These are phyloP conservation scores for Gephyroberyx darwinii DNA, from an alignment of 2,797 vertebrate species.

Conservation along the genomic window DNA sequence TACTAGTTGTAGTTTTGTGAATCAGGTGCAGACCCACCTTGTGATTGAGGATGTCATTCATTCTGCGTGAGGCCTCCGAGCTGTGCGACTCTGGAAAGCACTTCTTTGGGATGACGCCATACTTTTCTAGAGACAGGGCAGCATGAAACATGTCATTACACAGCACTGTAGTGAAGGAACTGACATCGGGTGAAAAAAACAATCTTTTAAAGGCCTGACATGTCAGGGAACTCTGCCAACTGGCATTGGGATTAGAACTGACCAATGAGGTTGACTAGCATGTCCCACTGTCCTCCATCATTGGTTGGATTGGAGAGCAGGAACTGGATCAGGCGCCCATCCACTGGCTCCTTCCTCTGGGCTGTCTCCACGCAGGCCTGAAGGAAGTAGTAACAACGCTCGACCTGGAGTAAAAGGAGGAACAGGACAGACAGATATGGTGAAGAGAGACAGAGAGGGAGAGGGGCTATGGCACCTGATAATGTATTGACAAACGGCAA, in stretches of 20 bases:
- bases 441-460: neutral
- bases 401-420: constrained; percentile 80
- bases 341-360: constrained; percentile 90
- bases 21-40: constrained; percentile 83
- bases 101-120: constrained; percentile 97
- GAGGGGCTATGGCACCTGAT: neutral
- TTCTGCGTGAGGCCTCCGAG: constrained; percentile 94
- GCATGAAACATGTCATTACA: neutral
- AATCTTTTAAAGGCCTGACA: neutral
- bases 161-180: no score
- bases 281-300: constrained; percentile 98
- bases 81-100: constrained; percentile 96
- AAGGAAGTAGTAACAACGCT: constrained; percentile 95
- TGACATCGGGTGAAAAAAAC: neutral
- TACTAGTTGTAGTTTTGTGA: no score
- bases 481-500: no score
- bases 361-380: constrained; percentile 94
- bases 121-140: constrained; percentile 85
- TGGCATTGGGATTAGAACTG: constrained; percentile 55
- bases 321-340: constrained; percentile 93
- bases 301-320: constrained; percentile 93
- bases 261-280: constrained; percentile 98
- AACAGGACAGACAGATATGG: neutral
- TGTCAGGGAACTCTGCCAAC: neutral
- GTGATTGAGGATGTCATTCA: constrained; percentile 98